A percentile compares a stretch with the other conserved stretches of the same genome.
Evolutionary conservation across 2,888 invertebrate species (phyloP).

Genomic region (Tricholauxania praeusta): DNA sequence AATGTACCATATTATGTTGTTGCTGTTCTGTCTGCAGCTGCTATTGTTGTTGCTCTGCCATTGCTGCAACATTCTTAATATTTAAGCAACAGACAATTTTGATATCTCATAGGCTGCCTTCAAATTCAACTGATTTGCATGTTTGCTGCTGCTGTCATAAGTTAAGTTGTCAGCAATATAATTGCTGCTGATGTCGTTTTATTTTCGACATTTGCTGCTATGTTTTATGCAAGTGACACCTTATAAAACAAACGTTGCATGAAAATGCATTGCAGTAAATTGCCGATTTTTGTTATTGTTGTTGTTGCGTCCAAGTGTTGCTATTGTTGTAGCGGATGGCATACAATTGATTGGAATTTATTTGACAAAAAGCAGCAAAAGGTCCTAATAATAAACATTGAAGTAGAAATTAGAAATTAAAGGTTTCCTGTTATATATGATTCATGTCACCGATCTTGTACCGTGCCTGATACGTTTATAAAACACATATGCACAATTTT

Average conservation of each 20-base stretch:
- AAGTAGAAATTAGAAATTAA: too few species aligned
- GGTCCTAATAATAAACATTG: too few species aligned
- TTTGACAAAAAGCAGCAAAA: background rate
- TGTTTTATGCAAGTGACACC: background rate
- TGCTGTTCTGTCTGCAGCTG: background rate
- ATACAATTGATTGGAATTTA: constrained; percentile 10
- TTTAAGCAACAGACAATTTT: background rate
- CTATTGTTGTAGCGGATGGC: constrained; percentile 4
- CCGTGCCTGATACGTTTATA: too few species aligned
- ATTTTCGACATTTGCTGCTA: background rate
- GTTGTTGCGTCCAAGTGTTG: background rate
- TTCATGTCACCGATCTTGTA: too few species aligned
- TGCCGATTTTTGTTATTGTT: background rate
- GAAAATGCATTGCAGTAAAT: constrained; percentile 14
- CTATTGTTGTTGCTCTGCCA: background rate
- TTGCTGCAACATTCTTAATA: background rate
- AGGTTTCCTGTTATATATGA: too few species aligned
- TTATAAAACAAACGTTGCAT: constrained; percentile 25
- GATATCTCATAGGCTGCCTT: background rate
- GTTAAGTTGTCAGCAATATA: background rate
- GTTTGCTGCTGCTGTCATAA: background rate
- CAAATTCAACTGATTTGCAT: background rate
- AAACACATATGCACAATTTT: too few species aligned
- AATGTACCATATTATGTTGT: constrained; percentile 5
- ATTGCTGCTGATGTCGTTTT: background rate